Evolutionary conservation across 2,797 vertebrate species (phyloP).

Genomic region (Eulemur coronatus): DNA sequence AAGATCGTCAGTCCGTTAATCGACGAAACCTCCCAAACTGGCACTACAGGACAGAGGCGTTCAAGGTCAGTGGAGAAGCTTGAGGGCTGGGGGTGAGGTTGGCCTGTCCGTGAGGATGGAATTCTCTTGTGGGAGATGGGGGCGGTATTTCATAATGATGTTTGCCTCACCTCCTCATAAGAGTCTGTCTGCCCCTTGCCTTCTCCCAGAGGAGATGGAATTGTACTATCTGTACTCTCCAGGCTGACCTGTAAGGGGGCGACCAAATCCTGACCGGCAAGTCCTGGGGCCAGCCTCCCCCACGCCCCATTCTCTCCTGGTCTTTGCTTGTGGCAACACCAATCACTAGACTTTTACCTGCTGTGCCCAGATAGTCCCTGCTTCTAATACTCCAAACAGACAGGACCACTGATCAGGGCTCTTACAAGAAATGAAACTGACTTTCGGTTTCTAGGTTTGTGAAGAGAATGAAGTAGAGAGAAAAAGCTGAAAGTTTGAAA

Average conservation of each 20-base stretch:
- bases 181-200: neutral
- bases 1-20: slow-evolving; percentile 94
- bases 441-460: neutral
- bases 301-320: neutral
- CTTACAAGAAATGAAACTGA: neutral
- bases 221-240: neutral
- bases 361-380: neutral
- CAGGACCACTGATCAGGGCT: neutral
- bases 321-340: neutral
- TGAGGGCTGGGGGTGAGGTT: neutral
- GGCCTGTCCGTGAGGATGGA: too few relatives aligned
- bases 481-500: neutral
- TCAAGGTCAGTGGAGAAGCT: slow-evolving; percentile 88
- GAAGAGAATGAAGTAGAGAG: neutral
- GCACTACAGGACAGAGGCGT: slow-evolving; percentile 85
- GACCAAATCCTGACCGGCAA: neutral
- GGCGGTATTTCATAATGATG: neutral
- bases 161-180: neutral
- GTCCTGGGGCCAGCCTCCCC: neutral
- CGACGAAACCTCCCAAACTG: slow-evolving; percentile 89
- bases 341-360: neutral
- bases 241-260: neutral
- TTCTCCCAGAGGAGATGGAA: neutral
- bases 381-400: neutral
- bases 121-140: neutral